phyloP scores from a whole-genome alignment of 2,888 invertebrate species.

The Mythimna ferrago region DNA sequence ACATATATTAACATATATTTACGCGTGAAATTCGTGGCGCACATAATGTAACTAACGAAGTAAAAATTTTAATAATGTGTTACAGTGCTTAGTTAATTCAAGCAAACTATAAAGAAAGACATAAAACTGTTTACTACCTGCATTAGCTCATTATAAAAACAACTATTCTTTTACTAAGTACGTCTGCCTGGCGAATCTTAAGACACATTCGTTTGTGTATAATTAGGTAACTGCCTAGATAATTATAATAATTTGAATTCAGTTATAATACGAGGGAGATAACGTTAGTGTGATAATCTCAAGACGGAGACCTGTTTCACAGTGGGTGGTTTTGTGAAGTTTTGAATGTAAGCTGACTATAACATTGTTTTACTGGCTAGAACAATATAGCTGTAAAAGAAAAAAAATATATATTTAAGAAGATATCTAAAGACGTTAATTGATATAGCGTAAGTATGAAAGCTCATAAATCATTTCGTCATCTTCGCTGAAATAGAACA shows the following conservation, averaged over 20 bases:
- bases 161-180: constrained; percentile 70
- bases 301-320: constrained; percentile 65
- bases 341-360: constrained; percentile 3
- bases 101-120: constrained; percentile 80
- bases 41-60: constrained; percentile 75
- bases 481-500: constrained; percentile 9
- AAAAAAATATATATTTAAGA: background rate
- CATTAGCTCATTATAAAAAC: constrained; percentile 76
- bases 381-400: constrained; percentile 17
- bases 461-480: constrained; percentile 7
- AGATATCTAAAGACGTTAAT: background rate
- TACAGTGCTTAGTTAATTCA: constrained; percentile 79
- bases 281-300: constrained; percentile 63
- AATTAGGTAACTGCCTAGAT: constrained; percentile 69
- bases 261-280: constrained; percentile 69
- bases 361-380: constrained; percentile 9
- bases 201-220: constrained; percentile 66
- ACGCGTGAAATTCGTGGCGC: constrained; percentile 75
- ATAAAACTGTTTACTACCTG: constrained; percentile 79
- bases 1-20: constrained; percentile 80
- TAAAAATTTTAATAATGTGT: constrained; percentile 79
- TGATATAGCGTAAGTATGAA: background rate
- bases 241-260: constrained; percentile 70
- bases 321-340: constrained; percentile 64
- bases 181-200: constrained; percentile 64